Base-by-base conservation (phyloP, 2,797 vertebrate genomes). In the Scyliorhinus canicula region DNA sequence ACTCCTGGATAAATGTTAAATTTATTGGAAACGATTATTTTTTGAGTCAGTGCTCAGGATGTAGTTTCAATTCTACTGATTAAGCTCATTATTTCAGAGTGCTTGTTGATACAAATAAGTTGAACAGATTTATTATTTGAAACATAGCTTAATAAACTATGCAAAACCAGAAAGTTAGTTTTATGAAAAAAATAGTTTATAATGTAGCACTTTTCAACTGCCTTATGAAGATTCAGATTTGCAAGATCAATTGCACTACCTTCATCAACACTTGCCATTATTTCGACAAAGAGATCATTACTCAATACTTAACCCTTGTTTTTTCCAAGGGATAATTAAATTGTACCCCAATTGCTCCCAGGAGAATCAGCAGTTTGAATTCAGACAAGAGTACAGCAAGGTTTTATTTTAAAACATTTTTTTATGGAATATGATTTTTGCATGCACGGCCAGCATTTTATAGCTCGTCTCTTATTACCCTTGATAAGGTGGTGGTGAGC, bases 21-120 rank as follows among this genome's bases (percentile, higher is more conserved):
- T 50, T 28, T 47, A 86, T 86, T 50, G 2, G 26, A 77, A 77
- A 11, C 21, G 40, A 57, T 60, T 65, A 21, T 93, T 63, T 65
- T 65, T 52, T 93, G 6, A 63, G 24, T n/a, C 31, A 60, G 40
- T 93, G 35, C n/a, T 21, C 35, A 5, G 19, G 50, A 93, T 55
- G 31, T 60, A 16, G 52, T 19, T 63, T 40, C 35, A 35, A 47
- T 11, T 12, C 24, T 85, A 28, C 8, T 85, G 82, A 85, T 60
- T 91, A 21, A 60, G 88, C 40, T 93, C 40, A 40, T 93, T 65
- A 67, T 93, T 63, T 93, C 60, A 93, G 19, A 67, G 55, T 93
- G n/a, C n/a, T 93, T 86, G 8, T 86, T 65, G 40, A 19, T 65
- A 60, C 57, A 63, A 93, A 63, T 93, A 67, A 63, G 24, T 8